Conservation (phyloP, 1,140 invertebrate genomes). For the Agrilus planipennis region DNA sequence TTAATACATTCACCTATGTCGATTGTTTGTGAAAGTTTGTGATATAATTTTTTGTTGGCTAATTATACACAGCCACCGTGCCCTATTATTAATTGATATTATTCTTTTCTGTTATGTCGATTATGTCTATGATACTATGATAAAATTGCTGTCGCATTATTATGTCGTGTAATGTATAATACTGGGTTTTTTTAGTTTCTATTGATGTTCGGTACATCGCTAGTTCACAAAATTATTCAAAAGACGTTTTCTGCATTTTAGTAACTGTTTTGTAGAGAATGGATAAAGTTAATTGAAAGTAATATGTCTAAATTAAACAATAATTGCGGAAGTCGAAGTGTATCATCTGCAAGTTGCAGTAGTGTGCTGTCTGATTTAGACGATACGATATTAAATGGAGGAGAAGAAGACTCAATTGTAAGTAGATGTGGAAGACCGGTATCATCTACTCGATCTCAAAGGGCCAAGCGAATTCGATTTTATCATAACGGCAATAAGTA, state of each 20-base stretch:
- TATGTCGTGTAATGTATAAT: conserved; percentile 1
- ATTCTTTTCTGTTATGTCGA: conserved; percentile 6
- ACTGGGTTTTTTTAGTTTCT: conserved; percentile 2
- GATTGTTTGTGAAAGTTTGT: no score
- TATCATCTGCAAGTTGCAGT: conserved; percentile 32
- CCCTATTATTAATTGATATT: no score
- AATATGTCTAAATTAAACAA: conserved; percentile 29
- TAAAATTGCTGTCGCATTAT: conserved; percentile 3
- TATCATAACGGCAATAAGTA: conserved; percentile 93
- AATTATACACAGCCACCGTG: no score
- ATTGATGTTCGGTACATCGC: background rate
- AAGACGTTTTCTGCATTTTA: background rate
- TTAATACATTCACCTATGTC: no score
- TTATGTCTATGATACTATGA: background rate
- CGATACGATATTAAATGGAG: conserved; percentile 28
- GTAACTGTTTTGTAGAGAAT: conserved; percentile 4
- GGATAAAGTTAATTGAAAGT: no score
- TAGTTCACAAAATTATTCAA: background rate
- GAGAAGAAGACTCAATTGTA: conserved; percentile 20
- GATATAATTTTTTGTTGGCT: no score
- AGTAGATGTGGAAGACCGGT: conserved; percentile 20
- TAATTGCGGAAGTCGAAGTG: conserved; percentile 28
- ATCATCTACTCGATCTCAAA: conserved; percentile 51
- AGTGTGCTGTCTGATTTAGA: conserved; percentile 26
- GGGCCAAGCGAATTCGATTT: conserved; percentile 84